phyloP scores from a whole-genome alignment of 2,113 vertebrate species.

The Cairina moschata region DNA sequence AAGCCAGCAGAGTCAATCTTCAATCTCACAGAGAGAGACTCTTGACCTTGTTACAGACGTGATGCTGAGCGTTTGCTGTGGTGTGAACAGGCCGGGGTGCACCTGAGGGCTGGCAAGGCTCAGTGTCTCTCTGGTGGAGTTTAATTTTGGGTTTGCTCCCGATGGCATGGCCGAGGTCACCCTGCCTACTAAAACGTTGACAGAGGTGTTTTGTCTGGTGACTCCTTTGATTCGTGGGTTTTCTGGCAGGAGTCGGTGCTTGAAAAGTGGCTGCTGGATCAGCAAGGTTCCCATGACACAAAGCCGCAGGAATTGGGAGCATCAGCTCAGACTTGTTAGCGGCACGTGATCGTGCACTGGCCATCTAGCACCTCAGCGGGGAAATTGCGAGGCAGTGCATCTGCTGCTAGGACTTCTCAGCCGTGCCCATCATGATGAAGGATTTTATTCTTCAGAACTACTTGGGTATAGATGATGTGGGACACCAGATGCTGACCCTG shows the following conservation, averaged over 20 bases:
- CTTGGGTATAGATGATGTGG: background rate
- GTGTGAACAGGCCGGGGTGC: too few relatives aligned
- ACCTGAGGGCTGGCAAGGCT: background rate
- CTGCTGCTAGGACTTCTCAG: background rate
- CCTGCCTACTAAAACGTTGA: background rate
- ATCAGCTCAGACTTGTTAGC: background rate
- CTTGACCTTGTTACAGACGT: background rate
- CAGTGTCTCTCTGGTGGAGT: background rate
- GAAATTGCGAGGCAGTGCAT: background rate
- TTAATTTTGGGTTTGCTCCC: background rate
- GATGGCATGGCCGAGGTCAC: accelerated
- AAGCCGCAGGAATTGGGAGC: background rate
- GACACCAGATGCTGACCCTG: background rate
- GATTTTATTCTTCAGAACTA: background rate
- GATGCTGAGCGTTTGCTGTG: too few relatives aligned
- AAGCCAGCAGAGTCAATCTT: background rate
- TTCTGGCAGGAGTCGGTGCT: background rate
- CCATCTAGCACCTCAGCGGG: background rate
- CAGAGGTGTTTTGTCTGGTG: background rate
- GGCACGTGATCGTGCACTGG: background rate
- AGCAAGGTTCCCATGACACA: background rate
- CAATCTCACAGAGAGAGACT: background rate
- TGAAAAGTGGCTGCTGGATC: background rate
- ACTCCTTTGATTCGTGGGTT: background rate
- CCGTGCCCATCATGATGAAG: background rate